Evolutionary conservation across 2,113 vertebrate species (phyloP), one percentile per base, ranked within the genome.

Genomic region (Riparia riparia): DNA sequence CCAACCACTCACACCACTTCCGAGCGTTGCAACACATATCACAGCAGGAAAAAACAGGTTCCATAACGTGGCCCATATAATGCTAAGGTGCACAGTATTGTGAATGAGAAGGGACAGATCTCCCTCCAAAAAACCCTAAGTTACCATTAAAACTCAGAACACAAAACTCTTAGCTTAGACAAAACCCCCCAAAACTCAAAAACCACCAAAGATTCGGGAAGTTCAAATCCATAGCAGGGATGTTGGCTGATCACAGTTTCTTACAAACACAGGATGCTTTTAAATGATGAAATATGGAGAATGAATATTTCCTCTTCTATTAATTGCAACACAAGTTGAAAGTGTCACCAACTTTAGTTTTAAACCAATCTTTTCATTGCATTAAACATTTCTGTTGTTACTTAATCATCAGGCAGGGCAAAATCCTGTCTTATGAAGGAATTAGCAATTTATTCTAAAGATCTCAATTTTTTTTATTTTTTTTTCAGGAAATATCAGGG

Each of bases 251-350:
- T 74, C 58, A 77, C 37, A 54, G 85, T 60, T 93, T 95, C 74
- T 95, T 97, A 87, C 84, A 92, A 92, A 92, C 39, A 93, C 89
- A 87, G 93, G 90, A 96, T 89, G 81, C 76, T 88, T 95, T 94
- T 86, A 85, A 90, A 90, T 96, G 47, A 97, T 66, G 96, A 96
- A 97, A 94, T 92, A 93, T 17, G 49, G 53, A 90, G 49, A 93
- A 92, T 89, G 49, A 91, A 85, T 95, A 93, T 95, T 95, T 97
- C 89, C 90, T 93, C 76, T 95, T 90, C 92, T 88, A 91, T 88
- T 87, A 79, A 91, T 93, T 94, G 86, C 88, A 84, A 56, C 54
- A 94, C 15, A 70, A 79, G 68, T 72, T 74, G 68, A 77, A 84
- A 86, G 72, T 72, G 73, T 53, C 10, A 0, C 42, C n/a, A 72